phyloP scores from a whole-genome alignment of 2,797 vertebrate genomes.

The Tamandua tetradactyla region DNA sequence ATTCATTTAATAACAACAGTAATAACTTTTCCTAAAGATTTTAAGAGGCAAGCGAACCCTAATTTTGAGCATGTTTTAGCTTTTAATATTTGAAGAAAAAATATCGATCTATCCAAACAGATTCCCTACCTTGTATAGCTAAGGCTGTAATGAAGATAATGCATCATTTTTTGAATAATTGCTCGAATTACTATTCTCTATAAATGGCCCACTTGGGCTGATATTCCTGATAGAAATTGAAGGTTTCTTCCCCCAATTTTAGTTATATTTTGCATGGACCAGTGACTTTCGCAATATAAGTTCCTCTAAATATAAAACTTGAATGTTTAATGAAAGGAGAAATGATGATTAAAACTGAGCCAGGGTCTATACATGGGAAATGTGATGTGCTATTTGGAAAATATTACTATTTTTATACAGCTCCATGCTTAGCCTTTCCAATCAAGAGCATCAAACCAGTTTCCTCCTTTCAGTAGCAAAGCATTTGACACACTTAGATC shows the following conservation, averaged over 20 bases:
- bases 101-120: conserved; percentile 82
- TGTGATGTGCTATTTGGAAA: neutral
- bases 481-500: neutral
- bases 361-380: neutral
- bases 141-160: conserved; percentile 86
- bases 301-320: conserved; percentile 64
- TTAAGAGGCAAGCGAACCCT: conserved; percentile 69
- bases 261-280: conserved; percentile 69
- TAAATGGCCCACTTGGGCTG: conserved; percentile 75
- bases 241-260: conserved; percentile 72
- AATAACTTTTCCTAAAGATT: conserved; percentile 73
- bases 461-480: neutral
- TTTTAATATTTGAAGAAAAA: conserved; percentile 83
- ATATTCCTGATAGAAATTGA: conserved; percentile 75
- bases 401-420: neutral
- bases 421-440: neutral
- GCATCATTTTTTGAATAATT: conserved; percentile 87
- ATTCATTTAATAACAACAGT: conserved; percentile 63
- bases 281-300: conserved; percentile 53
- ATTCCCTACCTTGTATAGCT: conserved; percentile 84
- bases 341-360: conserved; percentile 30
- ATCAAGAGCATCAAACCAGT: neutral
- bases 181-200: conserved; percentile 84
- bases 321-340: conserved; percentile 62
- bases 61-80: conserved; percentile 83